These are phyloP conservation scores for Hemichromis elongatus DNA, from an alignment of 2,113 vertebrate species.

Conservation along the genomic window DNA sequence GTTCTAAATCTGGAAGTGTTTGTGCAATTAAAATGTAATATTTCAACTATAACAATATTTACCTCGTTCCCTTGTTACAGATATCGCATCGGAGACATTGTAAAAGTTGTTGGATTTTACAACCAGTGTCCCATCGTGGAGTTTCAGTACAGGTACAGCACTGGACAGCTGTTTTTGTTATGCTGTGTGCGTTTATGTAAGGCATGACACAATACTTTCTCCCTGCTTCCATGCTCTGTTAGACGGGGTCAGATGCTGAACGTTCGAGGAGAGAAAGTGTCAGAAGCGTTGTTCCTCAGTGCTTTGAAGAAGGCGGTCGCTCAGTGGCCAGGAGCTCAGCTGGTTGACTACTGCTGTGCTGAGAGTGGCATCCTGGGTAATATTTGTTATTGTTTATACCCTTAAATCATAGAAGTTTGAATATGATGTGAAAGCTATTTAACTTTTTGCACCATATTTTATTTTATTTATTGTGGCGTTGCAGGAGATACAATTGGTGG, in stretches of 20 bases:
- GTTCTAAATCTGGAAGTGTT: neutral
- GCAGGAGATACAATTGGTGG: conserved; percentile 77
- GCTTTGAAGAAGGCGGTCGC: conserved; percentile 71
- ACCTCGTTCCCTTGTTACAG: conserved; percentile 55
- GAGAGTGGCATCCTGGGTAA: conserved; percentile 88
- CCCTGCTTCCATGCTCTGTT: neutral
- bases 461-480: neutral
- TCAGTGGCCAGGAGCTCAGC: conserved; percentile 82
- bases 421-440: neutral
- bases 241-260: conserved; percentile 81
- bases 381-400: neutral
- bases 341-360: conserved; percentile 84
- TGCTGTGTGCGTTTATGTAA: neutral
- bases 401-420: neutral
- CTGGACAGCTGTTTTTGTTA: neutral
- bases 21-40: neutral
- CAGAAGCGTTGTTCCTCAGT: conserved; percentile 76
- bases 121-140: conserved; percentile 84
- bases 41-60: neutral
- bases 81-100: conserved; percentile 80
- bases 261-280: conserved; percentile 82
- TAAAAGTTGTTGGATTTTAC: conserved; percentile 79
- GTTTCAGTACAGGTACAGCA: conserved; percentile 78
- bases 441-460: neutral
- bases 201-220: neutral